A percentile compares a stretch with the other conserved stretches of the same genome.
Evolutionary conservation across 2,113 vertebrate genomes (phyloP).

Genomic region (Tonatia bakeri): DNA sequence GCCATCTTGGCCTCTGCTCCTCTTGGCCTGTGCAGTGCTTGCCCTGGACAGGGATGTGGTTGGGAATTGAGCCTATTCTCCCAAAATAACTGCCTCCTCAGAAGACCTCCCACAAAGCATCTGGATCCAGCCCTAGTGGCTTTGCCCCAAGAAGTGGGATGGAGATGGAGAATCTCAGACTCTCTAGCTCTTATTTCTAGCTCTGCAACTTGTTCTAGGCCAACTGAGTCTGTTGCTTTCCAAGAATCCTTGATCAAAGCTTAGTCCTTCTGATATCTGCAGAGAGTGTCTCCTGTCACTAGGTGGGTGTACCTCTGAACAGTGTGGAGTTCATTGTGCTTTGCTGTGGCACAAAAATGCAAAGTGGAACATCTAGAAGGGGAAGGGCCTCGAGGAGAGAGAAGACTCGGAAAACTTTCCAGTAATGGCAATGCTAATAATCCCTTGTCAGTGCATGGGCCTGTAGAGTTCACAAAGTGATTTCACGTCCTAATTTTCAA

Average conservation of each 20-base stretch:
- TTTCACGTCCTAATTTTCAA: constrained; percentile 29
- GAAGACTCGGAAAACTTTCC: neutral
- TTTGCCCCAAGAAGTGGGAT: constrained; percentile 17
- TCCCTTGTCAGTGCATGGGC: neutral
- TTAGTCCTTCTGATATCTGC: constrained; percentile 35
- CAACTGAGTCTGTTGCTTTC: constrained; percentile 49
- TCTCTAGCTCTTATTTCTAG: constrained; percentile 19
- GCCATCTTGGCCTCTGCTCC: constrained; percentile 18
- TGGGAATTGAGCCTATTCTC: constrained; percentile 26
- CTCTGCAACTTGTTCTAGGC: constrained; percentile 38
- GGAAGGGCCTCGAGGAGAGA: neutral
- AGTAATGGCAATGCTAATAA: constrained; percentile 32
- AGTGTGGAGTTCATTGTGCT: constrained; percentile 41
- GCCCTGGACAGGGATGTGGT: neutral
- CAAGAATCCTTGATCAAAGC: constrained; percentile 51
- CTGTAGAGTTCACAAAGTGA: constrained; percentile 28
- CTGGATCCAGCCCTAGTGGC: constrained; percentile 7
- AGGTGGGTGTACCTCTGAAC: constrained; percentile 1
- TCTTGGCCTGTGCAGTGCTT: constrained; percentile 30
- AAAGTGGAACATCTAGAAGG: neutral
- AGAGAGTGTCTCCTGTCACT: constrained; percentile 33
- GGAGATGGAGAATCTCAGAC: neutral
- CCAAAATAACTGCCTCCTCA: constrained; percentile 29
- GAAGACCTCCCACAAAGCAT: constrained; percentile 13
- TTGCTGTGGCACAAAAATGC: constrained; percentile 19